Base-by-base conservation (phyloP, 2,797 vertebrate genomes). In the Spea hammondii region DNA sequence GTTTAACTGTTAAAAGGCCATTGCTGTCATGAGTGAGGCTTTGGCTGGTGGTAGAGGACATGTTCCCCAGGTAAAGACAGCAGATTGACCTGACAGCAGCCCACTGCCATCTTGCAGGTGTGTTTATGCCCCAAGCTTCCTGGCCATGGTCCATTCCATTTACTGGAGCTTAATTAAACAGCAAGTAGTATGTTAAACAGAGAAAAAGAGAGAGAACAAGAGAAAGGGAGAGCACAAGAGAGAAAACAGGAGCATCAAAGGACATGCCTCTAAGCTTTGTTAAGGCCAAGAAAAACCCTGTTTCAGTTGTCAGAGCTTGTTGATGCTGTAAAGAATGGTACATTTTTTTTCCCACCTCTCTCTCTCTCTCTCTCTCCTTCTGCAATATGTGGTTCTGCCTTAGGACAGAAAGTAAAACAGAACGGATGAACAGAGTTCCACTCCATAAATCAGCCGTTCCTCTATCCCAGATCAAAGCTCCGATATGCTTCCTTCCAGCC, bases 281-380 rank as follows among this genome's bases (percentile, higher is more conserved):
- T 91, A 89, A 92, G 95, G 94, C 96, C 94, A 95, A 97, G 94
- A 95, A 95, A 96, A 95, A 93, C 89, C 92, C 94, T 91, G 91
- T 93, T 92, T 94, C 93, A 92, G 93, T 96, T 98, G 96, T 98
- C 96, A 96, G 96, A 96, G 96, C 95, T 96, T 98, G 97, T 97
- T 96, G 96, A 95, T 95, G 95, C 95, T 96, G 93, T 90, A 90
- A 87, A 92, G 93, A 93, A 91, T 78, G 86, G 92, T 90, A 71
- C 80, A 82, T 91, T 90, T 90, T 17, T 17, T 89, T 91, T 92
- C 79, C 70, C 51, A 77, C 54, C 65, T 54, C 65, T 62, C 74
- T 74, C 59, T 62, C 65, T 62, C 68, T 73, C 74, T 69, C 77
- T 45, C 74, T 70, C 91, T 91, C 90, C 90, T 88, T 85, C 91